Base-by-base conservation (phyloP, 2,113 vertebrate species). In the Syrmaticus mikado region DNA sequence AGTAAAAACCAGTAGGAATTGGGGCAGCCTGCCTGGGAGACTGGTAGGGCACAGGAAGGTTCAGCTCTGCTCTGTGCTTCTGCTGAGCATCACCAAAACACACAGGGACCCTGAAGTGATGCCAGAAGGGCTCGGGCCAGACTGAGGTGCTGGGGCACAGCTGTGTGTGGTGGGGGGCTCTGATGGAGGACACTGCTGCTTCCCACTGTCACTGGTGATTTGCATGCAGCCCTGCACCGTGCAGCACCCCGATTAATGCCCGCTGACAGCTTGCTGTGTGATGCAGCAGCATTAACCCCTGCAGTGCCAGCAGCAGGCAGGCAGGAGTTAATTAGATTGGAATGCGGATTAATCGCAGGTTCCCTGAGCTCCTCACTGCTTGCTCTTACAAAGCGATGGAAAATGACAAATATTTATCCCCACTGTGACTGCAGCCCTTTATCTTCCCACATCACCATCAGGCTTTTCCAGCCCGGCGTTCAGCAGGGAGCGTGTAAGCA, bases 331-430 rank as follows among this genome's bases (percentile, higher is more conserved):
- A 93, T 92, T 82, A 61, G 91, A n/a, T 20, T 25, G 77, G 89
- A 87, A 93, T 93, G 76, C 3, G 0, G n/a, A 60, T 68, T 89
- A 68, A 93, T 75, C 91, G 91, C 87, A 83, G 45, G 30, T 34
- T 90, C 64, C 82, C 73, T 34, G 48, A 3, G 55, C 83, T 53
- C 66, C 93, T 70, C 73, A 40, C 27, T 46, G 66, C 76, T 66
- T 75, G 81, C 66, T 90, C 91, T 90, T 52, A 66, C 90, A 53
- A 85, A 90, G 74, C 38, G 91, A 64, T 85, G 87, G 89, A 73
- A 96, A 94, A 93, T 43, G 74, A 89, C 82, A 96, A 93, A 96
- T 95, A 96, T 95, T 94, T 87, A 92, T 78, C 83, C 82, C 55
- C 1, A 0, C 62, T 94, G 40, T 75, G 46, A 85, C 90, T 92